Conservation (phyloP, 2,113 vertebrate species). For the Actenoides hombroni region DNA sequence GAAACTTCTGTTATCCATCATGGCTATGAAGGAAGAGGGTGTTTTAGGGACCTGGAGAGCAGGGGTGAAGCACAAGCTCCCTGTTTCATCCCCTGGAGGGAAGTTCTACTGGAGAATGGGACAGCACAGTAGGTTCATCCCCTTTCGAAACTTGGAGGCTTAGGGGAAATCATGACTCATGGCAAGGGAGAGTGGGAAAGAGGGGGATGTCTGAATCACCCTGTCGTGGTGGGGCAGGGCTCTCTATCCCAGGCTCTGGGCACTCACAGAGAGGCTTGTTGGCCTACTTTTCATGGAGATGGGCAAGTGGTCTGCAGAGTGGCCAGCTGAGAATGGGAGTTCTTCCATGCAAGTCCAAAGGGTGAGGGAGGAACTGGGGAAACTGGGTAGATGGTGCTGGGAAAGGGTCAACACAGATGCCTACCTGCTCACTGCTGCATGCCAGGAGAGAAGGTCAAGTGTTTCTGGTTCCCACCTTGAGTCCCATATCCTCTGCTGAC, state of each 20-base stretch:
- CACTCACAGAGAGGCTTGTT: background rate
- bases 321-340: background rate
- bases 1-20: background rate
- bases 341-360: background rate
- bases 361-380: background rate
- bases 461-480: background rate
- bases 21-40: background rate
- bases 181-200: accelerated
- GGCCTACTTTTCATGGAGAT: background rate
- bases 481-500: background rate
- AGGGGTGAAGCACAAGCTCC: background rate
- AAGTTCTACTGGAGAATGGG: background rate
- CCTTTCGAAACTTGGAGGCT: background rate
- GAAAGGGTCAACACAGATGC: background rate
- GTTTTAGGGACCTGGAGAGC: background rate
- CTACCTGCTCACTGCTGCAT: background rate
- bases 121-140: background rate
- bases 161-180: background rate
- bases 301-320: background rate
- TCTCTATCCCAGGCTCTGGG: background rate
- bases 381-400: background rate
- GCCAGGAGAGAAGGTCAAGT: background rate
- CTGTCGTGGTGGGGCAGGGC: accelerated
- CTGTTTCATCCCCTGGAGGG: background rate
- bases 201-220: background rate